These are phyloP conservation scores for Sebastes fasciatus DNA, from an alignment of 2,113 vertebrate species.

Conservation along the genomic window DNA sequence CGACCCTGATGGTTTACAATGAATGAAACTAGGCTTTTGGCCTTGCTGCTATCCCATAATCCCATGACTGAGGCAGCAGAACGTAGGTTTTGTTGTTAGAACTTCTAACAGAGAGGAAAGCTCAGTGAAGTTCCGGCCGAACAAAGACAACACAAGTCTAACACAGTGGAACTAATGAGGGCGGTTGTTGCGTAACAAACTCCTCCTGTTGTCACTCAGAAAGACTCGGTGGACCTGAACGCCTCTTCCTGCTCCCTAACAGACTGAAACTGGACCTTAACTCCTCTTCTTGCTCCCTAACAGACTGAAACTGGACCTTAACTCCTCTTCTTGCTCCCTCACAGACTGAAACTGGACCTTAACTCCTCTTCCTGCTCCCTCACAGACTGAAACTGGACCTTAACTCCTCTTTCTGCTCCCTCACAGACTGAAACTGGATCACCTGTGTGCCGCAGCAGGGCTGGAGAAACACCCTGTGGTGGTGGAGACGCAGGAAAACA, in stretches of 20 bases:
- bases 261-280: background rate
- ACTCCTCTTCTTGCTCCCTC: too few species aligned
- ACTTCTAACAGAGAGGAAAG: background rate
- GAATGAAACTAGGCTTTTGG: background rate
- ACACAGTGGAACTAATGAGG: slow-evolving; percentile 22
- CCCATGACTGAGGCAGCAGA: background rate
- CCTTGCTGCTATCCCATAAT: background rate
- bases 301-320: background rate
- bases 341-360: background rate
- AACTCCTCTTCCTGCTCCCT: too few species aligned
- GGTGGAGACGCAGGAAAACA: background rate
- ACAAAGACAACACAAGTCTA: slow-evolving; percentile 18
- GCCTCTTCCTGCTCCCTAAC: background rate
- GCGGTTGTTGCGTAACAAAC: background rate
- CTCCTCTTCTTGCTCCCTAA: too few species aligned
- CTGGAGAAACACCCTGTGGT: background rate
- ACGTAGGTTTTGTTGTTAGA: background rate
- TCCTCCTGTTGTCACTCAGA: slow-evolving; percentile 12
- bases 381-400: background rate
- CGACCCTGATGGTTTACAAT: background rate
- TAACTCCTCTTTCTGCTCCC: too few species aligned
- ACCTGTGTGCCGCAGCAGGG: slow-evolving; percentile 17
- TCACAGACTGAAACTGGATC: background rate
- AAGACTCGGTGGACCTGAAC: slow-evolving; percentile 1
- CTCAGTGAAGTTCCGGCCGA: background rate